Evolutionary conservation across 1,140 invertebrate genomes (phyloP).

Genomic region (Hyphantria cunea): DNA sequence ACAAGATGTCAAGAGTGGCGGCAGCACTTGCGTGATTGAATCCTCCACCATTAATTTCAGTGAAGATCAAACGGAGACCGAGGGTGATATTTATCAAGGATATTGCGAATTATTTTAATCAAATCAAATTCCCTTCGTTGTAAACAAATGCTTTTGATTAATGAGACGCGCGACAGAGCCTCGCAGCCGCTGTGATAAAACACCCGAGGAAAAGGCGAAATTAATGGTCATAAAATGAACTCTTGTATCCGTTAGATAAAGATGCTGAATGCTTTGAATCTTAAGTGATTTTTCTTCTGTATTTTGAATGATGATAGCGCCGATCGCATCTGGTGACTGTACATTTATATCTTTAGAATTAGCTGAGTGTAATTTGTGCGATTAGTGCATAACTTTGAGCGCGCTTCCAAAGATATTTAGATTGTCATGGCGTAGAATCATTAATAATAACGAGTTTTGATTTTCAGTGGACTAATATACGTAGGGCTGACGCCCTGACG

Average conservation of each 20-base stretch:
- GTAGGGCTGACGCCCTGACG: constrained; percentile 62
- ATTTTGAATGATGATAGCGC: constrained; percentile 70
- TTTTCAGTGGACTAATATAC: constrained; percentile 78
- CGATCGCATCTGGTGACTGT: constrained; percentile 72
- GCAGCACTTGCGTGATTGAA: constrained; percentile 77
- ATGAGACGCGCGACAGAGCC: constrained; percentile 79
- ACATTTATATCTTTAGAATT: constrained; percentile 65
- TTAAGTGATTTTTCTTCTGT: constrained; percentile 74
- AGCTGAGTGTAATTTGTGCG: constrained; percentile 53
- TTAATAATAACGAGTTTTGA: constrained; percentile 80
- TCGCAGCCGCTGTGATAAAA: constrained; percentile 76
- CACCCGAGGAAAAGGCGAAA: constrained; percentile 75
- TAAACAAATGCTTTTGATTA: constrained; percentile 82
- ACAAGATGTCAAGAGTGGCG: constrained; percentile 47
- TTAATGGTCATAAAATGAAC: constrained; percentile 82
- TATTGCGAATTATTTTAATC: constrained; percentile 82
- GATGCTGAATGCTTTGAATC: constrained; percentile 75
- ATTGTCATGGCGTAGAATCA: constrained; percentile 74
- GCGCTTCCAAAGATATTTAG: constrained; percentile 65
- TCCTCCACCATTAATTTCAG: constrained; percentile 79
- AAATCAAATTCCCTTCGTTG: constrained; percentile 81
- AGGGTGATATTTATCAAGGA: constrained; percentile 82
- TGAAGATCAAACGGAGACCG: constrained; percentile 79
- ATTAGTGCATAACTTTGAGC: constrained; percentile 64
- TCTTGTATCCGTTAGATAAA: constrained; percentile 79